These are phyloP conservation scores for Pristionchus arcanus DNA, from an alignment of 2,888 invertebrate species.

Conservation along the genomic window DNA sequence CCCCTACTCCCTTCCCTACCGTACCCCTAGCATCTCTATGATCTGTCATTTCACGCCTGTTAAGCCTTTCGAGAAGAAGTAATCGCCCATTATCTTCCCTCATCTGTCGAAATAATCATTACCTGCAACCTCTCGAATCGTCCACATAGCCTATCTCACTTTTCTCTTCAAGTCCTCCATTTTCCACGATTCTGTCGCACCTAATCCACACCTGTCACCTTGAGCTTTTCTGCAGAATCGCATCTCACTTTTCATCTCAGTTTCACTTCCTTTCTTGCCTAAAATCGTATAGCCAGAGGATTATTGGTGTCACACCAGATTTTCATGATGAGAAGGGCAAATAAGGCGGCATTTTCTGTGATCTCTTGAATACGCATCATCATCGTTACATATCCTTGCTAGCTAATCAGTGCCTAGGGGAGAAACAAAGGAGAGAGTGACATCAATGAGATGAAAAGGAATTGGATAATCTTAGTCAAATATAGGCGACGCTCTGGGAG, in stretches of 20 bases:
- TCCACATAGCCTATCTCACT: background rate
- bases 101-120: background rate
- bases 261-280: background rate
- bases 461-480: background rate
- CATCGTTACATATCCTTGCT: no score
- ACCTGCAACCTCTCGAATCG: background rate
- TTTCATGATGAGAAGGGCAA: no score
- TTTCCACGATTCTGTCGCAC: background rate
- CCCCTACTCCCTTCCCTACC: no score
- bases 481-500: constrained; percentile 83
- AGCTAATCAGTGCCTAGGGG: background rate
- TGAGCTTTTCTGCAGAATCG: background rate
- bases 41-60: no score
- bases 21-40: no score
- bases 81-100: no score
- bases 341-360: no score
- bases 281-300: background rate
- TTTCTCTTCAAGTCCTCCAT: background rate
- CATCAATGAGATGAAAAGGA: background rate
- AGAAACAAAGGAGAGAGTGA: background rate
- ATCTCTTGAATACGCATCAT: no score
- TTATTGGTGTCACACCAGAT: background rate
- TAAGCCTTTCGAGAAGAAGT: no score
- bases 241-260: background rate
- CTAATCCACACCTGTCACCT: background rate